Base-by-base conservation (phyloP, 2,888 invertebrate genomes). In the Megalurothrips usitatus region DNA sequence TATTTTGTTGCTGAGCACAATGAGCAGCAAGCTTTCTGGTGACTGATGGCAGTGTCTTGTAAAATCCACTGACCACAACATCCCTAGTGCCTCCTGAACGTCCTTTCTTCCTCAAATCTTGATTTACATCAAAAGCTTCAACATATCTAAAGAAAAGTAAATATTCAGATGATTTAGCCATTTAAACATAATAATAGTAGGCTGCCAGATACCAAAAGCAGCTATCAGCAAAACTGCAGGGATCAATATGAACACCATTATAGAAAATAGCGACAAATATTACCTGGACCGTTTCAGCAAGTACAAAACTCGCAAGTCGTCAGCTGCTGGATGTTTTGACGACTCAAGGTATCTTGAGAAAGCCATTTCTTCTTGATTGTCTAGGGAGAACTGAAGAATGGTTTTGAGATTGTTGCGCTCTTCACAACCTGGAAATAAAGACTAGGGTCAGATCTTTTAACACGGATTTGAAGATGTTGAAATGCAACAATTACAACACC, bases 21-120 rank as follows among this genome's bases (percentile, higher is more conserved):
- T 75, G 68, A 26, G 26, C 68, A 75, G 68, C 68, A 75, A 75
- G 68, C 26, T 75, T 75, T 75, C 68, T 75, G 1, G 68, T 75
- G 26, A 75, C 68, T 26, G 68, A 75, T 75, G 68, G 68, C 26
- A 75, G 26, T 12, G 68, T 75, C 23, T 75, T 75, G 68, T 75
- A 75, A 26, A 75, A 75, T 26, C 68, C 68, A 23, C 26, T 75
- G 11, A 75, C 68, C 23, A 75, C 68, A 26, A 75, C 68, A 75
- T 75, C 68, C 68, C 68, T 75, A 12, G 68, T 75, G 23, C 68
- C 68, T 23, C 68, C 68, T 26, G 68, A 75, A 11, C 68, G 68
- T 1, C 68, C 68, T 75, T 75, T 75, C 26, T 75, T 75, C 12
- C 68, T 75, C 11, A 75, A 26, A 8, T 75, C 68, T 26, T 75